Conservation (phyloP, 1,140 invertebrate species). For the Littorina saxatilis region DNA sequence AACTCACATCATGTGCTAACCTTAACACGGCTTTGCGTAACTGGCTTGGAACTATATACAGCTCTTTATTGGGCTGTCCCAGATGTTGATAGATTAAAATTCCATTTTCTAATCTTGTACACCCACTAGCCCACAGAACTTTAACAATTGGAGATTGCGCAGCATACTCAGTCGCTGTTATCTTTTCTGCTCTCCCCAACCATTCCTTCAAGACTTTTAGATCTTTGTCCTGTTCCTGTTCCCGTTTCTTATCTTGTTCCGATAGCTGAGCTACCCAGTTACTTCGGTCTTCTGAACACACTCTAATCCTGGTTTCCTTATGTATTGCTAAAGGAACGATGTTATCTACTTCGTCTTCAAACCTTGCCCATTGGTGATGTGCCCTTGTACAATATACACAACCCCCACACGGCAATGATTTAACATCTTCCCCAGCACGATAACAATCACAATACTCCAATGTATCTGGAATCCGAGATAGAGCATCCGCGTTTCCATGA, state of each 20-base stretch:
- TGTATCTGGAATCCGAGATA: constrained; percentile 37
- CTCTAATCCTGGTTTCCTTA: background rate
- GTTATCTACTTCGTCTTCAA: constrained; percentile 41
- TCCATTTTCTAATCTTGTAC: no score
- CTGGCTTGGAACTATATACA: background rate
- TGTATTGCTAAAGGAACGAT: constrained; percentile 18
- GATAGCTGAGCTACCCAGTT: background rate
- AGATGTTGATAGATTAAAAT: background rate
- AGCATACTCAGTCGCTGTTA: background rate
- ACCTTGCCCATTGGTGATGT: constrained; percentile 26
- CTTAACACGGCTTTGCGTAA: background rate
- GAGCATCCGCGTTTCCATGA: constrained; percentile 48
- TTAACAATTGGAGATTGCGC: background rate
- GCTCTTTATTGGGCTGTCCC: background rate
- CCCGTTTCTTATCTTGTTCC: background rate
- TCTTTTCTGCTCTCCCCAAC: background rate
- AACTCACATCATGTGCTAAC: background rate
- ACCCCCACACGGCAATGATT: constrained; percentile 39
- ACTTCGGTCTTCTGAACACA: background rate
- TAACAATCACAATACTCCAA: background rate
- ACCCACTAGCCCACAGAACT: background rate
- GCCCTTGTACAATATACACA: constrained; percentile 25
- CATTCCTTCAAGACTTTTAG: background rate
- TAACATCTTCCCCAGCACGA: background rate
- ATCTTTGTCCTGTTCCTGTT: constrained; percentile 15